Base-by-base conservation (phyloP, 2,113 vertebrate species). In the Emberiza fucata region DNA sequence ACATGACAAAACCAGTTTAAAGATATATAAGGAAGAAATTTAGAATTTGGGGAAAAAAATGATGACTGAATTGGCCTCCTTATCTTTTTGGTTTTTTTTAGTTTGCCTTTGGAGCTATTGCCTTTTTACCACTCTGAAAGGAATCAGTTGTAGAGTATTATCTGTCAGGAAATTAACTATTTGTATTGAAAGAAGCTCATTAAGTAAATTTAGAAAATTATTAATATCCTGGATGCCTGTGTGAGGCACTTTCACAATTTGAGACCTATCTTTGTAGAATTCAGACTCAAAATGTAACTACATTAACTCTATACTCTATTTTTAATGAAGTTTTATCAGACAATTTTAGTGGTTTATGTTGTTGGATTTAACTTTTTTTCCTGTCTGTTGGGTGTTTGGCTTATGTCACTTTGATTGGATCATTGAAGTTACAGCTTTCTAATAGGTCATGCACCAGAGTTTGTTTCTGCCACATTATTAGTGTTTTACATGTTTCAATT, bases 141-240 rank as follows among this genome's bases (percentile, higher is more conserved):
- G 35, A 96, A 96, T 84, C 95, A 88, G 70, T 81, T 96, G 78
- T 56, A 60, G 88, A 75, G 50, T 84, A 88, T 88, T 93, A 91
- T 91, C 75, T 91, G 66, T 82, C 78, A 86, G 75, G 35, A 96
- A 73, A 93, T 82, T 50, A 95, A 66, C 60, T 78, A 70, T 88
- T 90, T 91, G 42, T 70, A 39, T 80, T 94, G 39, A 87, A 90
- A 87, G 45, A 77, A 81, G 63, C 39, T 85, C 54, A 90, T 91
- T 92, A 93, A 77, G 14, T 63, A 39, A 76, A 31, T 82, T 37
- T 48, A 50, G 24, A 87, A 90, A 91, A 80, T 83, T 86, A 90
- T 77, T 91, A 88, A 77, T 94, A 73, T 51, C 39, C 47, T 80
- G 24, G 39, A 54, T 77, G 22, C 11, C 12, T 3, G 1, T 20